These are phyloP conservation scores for Oscheius onirici DNA, from an alignment of 2,888 invertebrate genomes.

Conservation along the genomic window DNA sequence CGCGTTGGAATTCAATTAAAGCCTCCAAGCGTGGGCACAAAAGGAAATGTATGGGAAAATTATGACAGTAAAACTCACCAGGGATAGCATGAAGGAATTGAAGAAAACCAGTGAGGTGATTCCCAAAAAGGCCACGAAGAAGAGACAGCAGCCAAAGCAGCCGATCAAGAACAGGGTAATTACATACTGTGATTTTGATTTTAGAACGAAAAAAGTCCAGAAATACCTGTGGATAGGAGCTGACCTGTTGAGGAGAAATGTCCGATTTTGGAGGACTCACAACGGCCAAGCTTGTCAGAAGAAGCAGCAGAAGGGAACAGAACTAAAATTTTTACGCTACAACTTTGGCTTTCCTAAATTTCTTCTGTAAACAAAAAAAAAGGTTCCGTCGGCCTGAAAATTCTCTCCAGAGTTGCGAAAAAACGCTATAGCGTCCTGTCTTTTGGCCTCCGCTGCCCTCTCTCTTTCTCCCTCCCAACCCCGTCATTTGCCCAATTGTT, in stretches of 20 bases:
- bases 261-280: conserved; percentile 29
- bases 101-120: conserved; percentile 26
- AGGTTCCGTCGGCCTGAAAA: not conserved
- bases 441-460: not conserved
- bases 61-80: too few relatives aligned
- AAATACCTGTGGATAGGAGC: conserved; percentile 30
- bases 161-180: conserved; percentile 31
- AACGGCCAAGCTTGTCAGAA: conserved; percentile 17
- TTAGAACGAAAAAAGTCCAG: not conserved
- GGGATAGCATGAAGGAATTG: conserved; percentile 31
- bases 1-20: not conserved
- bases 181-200: conserved; percentile 21
- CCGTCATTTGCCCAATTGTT: too few relatives aligned
- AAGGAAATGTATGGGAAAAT: not conserved
- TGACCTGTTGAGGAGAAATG: conserved; percentile 21
- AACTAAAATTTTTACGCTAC: conserved; percentile 7
- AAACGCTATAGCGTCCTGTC: not conserved
- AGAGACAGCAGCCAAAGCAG: conserved; percentile 21
- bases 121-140: conserved; percentile 28
- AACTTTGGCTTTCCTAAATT: too few relatives aligned
- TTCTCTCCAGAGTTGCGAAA: not conserved
- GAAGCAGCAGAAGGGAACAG: conserved; percentile 8
- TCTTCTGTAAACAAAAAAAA: too few relatives aligned
- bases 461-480: too few relatives aligned
- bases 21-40: not conserved